Evolutionary conservation across 2,113 vertebrate species (phyloP).

Genomic region (Litocranius walleri): DNA sequence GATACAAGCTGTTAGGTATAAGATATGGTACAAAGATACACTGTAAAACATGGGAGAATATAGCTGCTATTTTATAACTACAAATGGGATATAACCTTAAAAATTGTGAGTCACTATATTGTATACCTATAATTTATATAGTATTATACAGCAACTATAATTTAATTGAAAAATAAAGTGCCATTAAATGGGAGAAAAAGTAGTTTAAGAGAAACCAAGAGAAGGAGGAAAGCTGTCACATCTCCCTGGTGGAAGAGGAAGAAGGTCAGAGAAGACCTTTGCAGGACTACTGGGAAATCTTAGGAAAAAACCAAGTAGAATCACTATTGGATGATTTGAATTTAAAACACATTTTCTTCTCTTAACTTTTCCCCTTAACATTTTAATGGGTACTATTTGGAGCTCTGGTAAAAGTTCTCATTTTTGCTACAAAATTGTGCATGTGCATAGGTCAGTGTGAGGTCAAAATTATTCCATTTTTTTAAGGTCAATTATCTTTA

Average conservation of each 20-base stretch:
- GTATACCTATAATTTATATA: neutral
- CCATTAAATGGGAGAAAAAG: neutral
- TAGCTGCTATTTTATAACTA: neutral
- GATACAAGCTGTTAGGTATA: neutral
- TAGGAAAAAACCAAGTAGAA: neutral
- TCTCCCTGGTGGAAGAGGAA: neutral
- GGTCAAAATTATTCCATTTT: conserved; percentile 36
- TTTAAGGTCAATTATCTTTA: conserved; percentile 33
- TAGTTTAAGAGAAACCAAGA: neutral
- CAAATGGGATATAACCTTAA: neutral
- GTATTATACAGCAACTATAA: neutral
- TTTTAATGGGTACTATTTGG: neutral
- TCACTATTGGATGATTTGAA: neutral
- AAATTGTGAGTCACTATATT: neutral
- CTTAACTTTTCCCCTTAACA: neutral
- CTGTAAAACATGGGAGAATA: neutral
- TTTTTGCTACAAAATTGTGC: neutral
- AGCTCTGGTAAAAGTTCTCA: neutral
- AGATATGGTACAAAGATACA: neutral
- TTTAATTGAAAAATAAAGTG: neutral
- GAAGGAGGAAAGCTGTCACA: neutral
- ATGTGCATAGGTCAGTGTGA: neutral
- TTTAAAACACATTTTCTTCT: neutral
- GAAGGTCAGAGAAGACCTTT: neutral
- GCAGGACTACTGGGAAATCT: neutral